Base-by-base conservation (phyloP, 2,888 invertebrate species). In the Lasioglossum marginatum region DNA sequence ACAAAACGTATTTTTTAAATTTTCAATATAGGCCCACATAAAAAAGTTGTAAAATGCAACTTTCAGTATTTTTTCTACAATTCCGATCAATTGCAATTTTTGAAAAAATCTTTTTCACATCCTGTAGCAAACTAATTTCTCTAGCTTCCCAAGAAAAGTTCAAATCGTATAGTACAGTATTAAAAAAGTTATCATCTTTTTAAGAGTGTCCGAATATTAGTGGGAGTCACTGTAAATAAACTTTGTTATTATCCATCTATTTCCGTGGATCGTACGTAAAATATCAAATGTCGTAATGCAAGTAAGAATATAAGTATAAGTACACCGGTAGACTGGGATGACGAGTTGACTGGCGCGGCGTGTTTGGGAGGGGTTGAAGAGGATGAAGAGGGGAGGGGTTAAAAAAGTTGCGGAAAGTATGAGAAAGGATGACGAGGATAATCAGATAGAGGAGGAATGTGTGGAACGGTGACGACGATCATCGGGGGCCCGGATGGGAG, bases 371-470 rank as follows among this genome's bases (percentile, higher is more conserved):
- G 16, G 31, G 16, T 16, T 63, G 16, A 31, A 31, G 31, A 31
- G 63, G 19, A 63, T 19, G 19, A 19, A 19, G 31, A 63, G 34
- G 8, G 31, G 40, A 4, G 12, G 27, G 37, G 43, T 23, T 43
- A n/a, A 70, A 70, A 37, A 70, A 37, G 27, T 37, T 40, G 37
- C 37, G n/a, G 27, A 37, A 45, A 68, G 37, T 48, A 31, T 77
- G 48, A 37, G 45, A 37, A 45, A 45, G 76, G 68, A 45, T 68
- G 45, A 77, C 66, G 68, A 66, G 68, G 77, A 77, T 77, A 68
- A 77, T 68, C 43, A 57, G 78, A 45, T 71, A 14, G 76, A 34
- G 76, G 40, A 43, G 19, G 60, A 75, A 75, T 60, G 57, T 43
- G 74, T 27, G 68, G 37, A 68, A 70, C 23, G 70, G 63, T 31